Evolutionary conservation across 1,140 invertebrate genomes (phyloP).

Genomic region (Cydia amplana): DNA sequence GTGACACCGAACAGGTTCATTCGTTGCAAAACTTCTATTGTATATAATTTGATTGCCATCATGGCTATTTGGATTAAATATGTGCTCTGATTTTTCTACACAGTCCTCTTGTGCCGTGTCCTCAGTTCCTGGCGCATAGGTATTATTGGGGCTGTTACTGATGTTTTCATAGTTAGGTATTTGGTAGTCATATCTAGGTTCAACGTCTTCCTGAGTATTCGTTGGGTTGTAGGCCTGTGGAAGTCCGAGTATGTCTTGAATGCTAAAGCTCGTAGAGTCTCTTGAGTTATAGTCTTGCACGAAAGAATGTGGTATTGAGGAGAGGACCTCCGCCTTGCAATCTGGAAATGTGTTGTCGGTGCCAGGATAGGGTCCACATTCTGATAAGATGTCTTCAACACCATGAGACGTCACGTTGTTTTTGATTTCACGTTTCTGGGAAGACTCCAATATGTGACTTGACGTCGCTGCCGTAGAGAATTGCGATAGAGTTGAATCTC

Average conservation of each 20-base stretch:
- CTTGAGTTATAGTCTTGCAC: slow-evolving; percentile 74
- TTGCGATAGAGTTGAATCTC: slow-evolving; percentile 57
- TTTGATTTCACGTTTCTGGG: slow-evolving; percentile 54
- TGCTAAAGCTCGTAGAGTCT: slow-evolving; percentile 75
- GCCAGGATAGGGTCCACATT: slow-evolving; percentile 48
- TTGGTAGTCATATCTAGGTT: slow-evolving; percentile 68
- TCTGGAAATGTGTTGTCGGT: slow-evolving; percentile 56
- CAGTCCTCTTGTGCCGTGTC: slow-evolving; percentile 58
- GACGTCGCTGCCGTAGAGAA: slow-evolving; percentile 45
- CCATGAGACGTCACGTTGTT: slow-evolving; percentile 63
- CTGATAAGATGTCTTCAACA: slow-evolving; percentile 74
- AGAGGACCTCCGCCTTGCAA: slow-evolving; percentile 59
- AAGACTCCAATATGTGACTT: slow-evolving; percentile 37
- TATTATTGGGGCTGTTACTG: slow-evolving; percentile 62
- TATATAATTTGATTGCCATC: slow-evolving; percentile 55
- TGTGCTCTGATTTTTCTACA: slow-evolving; percentile 50
- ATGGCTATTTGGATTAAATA: slow-evolving; percentile 48
- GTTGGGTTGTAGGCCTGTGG: slow-evolving; percentile 61
- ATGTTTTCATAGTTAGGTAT: slow-evolving; percentile 67
- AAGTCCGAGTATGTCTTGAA: slow-evolving; percentile 75
- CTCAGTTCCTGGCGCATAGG: slow-evolving; percentile 56
- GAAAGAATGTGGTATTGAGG: slow-evolving; percentile 55
- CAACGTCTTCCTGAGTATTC: slow-evolving; percentile 54
- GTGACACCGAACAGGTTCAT: slow-evolving; percentile 57
- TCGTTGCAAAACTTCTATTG: slow-evolving; percentile 56